Base-by-base conservation (phyloP, 37 sponge, comb jelly and placozoan genomes). In the Hormiphora californensis region DNA sequence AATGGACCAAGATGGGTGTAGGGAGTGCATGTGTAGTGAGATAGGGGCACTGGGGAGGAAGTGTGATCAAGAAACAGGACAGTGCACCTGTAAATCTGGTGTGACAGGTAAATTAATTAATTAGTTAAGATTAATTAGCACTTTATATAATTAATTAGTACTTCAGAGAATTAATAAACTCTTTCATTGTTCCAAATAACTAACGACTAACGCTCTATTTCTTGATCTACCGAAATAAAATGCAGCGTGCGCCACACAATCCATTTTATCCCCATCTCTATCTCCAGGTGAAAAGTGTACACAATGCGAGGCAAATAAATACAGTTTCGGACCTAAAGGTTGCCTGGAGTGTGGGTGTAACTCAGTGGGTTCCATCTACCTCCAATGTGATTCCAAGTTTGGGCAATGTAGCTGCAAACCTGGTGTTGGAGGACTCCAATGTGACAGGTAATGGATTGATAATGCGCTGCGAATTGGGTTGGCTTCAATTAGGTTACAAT, bases 351-450 rank as follows among this genome's bases (percentile, higher is more conserved):
- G 81, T 17, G 81, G 81, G 44, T 73, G 81, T 41, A 73, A 36
- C 81, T 33, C 36, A 4, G 38, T 36, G 27, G 81, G 81, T 0
- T 43, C 46, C 25, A 73, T 46, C 25, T 73, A 43, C 25, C 41
- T 33, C 28, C 81, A 73, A 46, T 73, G 81, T 19, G 81, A 73
- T 19, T 30, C 25, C 7, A 19, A 37, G 41, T 73, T 36, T 30
- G 81, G 81, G 38, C 81, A 73, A 46, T 73, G 81, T 33, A 43
- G 46, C 27, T 73, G 81, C 43, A 73, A 41, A 73, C 81, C 81
- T 5, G 81, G 81, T 25, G 44, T 73, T 1, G 81, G 36, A 3
- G 81, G 81, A 1, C 40, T 73, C 8, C 81, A 73, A 22, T 73
- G 81, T 21, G 81, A 73, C 46, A 73, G 81, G 81, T 73, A 73